phyloP scores from a whole-genome alignment of 2,888 invertebrate genomes.

The Microplitis manilae region DNA sequence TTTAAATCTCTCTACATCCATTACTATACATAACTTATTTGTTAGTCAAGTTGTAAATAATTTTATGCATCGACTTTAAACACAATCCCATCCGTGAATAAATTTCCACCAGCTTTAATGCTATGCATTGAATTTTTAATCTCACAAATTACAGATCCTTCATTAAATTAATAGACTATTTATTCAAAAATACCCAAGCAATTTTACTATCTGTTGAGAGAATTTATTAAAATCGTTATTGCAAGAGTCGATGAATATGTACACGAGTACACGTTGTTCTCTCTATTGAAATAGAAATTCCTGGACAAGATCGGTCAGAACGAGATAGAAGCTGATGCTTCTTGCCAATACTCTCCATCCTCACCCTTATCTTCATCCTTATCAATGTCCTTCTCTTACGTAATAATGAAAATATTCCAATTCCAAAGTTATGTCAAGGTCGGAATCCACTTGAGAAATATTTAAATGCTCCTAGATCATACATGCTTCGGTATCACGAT shows the following conservation, averaged over 20 bases:
- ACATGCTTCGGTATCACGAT: constrained; percentile 44
- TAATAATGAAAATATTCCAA: constrained; percentile 63
- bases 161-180: not conserved
- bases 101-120: not conserved
- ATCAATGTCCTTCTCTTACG: constrained; percentile 40
- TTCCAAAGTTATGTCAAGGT: constrained; percentile 53
- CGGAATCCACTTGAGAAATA: constrained; percentile 38
- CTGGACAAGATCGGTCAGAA: constrained; percentile 32
- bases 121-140: constrained; percentile 1
- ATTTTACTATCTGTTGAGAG: not conserved
- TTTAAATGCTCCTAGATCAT: constrained; percentile 35
- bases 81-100: not conserved
- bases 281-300: constrained; percentile 44
- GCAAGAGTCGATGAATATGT: not conserved
- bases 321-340: constrained; percentile 30
- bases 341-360: not conserved
- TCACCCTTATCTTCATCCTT: not conserved
- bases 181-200: not conserved
- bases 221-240: not conserved
- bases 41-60: not conserved
- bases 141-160: not conserved
- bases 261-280: constrained; percentile 27
- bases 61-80: not conserved
- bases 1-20: constrained; percentile 61
- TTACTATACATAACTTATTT: not conserved